These are phyloP conservation scores for Helicoverpa assulta DNA, from an alignment of 2,888 invertebrate genomes.

Conservation along the genomic window DNA sequence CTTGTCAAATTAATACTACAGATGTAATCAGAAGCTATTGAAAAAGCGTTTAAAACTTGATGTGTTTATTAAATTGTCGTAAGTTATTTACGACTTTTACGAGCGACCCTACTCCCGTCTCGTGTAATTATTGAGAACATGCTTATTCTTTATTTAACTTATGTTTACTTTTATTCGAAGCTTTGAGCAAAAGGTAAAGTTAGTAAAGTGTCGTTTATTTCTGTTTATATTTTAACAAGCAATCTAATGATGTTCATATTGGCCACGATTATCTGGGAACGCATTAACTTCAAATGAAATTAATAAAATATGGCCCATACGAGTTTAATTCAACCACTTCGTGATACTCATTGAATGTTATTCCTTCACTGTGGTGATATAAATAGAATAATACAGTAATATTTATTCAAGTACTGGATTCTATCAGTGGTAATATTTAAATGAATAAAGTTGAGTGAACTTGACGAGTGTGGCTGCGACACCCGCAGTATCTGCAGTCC, in stretches of 20 bases:
- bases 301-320: conserved; percentile 29
- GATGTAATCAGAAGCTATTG: conserved; percentile 84
- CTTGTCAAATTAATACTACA: conserved; percentile 83
- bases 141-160: conserved; percentile 52
- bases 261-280: conserved; percentile 1
- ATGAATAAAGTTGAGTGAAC: conserved; percentile 60
- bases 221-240: conserved; percentile 21
- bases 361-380: conserved; percentile 23
- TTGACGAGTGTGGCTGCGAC: conserved; percentile 42
- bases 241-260: conserved; percentile 26
- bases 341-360: conserved; percentile 21
- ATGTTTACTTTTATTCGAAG: conserved; percentile 21
- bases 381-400: conserved; percentile 40
- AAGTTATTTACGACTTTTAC: conserved; percentile 81
- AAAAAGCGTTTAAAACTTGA: conserved; percentile 85
- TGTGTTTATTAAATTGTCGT: conserved; percentile 89
- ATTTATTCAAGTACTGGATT: conserved; percentile 48
- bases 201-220: conserved; percentile 19
- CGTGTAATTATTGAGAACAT: conserved; percentile 65
- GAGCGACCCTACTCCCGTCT: conserved; percentile 57
- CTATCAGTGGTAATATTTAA: conserved; percentile 45
- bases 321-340: conserved; percentile 22
- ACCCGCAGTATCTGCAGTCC: conserved; percentile 60
- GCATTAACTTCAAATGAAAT: conserved; percentile 18
- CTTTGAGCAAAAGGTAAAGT: conserved; percentile 8